Evolutionary conservation across 2,113 vertebrate species (phyloP).

Genomic region (Otocyon megalotis): DNA sequence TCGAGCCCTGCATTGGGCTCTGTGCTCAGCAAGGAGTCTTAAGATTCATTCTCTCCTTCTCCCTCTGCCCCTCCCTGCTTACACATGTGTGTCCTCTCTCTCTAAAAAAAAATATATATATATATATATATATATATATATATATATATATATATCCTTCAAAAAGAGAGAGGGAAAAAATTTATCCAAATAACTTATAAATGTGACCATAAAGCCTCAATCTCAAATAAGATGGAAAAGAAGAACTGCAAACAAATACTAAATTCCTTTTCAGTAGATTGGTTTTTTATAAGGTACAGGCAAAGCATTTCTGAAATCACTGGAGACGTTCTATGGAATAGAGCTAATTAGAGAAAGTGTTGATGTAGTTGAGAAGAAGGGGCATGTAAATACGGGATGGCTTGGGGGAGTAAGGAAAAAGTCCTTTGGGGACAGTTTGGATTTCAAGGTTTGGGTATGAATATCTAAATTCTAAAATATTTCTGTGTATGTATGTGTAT

Average conservation of each 20-base stretch:
- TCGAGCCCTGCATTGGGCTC: not conserved
- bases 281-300: not conserved
- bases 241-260: not conserved
- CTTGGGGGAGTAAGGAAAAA: not conserved
- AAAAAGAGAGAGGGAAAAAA: not conserved
- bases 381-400: not conserved
- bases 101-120: not conserved
- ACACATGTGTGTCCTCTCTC: not conserved
- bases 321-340: not conserved
- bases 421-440: not conserved
- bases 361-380: not conserved
- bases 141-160: not conserved
- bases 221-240: not conserved
- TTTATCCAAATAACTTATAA: not conserved
- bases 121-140: too few species aligned
- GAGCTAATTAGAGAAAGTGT: not conserved
- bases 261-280: not conserved
- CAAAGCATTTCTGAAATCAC: not conserved
- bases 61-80: not conserved
- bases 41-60: not conserved
- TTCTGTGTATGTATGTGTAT: not conserved
- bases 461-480: not conserved
- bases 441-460: not conserved
- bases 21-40: not conserved
- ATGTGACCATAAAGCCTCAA: not conserved